Percentiles rank a stretch among this genome's conserved stretches.
Conservation (phyloP, 2,113 vertebrate genomes). For the Theristicus caerulescens region DNA sequence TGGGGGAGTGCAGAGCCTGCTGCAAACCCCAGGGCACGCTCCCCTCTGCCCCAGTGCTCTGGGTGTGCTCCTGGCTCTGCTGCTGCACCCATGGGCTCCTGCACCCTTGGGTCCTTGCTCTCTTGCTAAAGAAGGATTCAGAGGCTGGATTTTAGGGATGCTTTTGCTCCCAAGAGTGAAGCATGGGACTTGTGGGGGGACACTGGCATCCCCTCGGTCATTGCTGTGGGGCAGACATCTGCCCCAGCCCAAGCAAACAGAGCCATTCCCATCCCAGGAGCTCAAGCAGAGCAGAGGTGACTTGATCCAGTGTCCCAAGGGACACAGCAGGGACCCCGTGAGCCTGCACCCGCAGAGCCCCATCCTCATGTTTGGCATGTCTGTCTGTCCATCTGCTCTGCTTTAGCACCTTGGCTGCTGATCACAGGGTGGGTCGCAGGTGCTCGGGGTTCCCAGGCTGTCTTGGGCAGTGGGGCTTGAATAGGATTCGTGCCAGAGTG, state of each 20-base stretch:
- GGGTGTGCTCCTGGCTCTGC: background rate
- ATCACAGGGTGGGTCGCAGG: background rate
- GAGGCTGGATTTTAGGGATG: background rate
- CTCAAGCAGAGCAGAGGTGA: background rate
- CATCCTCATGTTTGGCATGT: background rate
- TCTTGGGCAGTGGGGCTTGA: too few relatives aligned
- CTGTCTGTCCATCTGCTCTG: background rate
- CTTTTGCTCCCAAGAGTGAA: background rate
- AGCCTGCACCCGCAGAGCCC: background rate
- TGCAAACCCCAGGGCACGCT: background rate
- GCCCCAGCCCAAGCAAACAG: background rate
- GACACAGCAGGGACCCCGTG: rapidly evolving
- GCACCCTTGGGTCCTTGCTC: background rate
- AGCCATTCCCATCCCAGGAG: background rate
- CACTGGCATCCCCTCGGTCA: rapidly evolving
- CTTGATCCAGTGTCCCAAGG: background rate
- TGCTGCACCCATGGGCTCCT: background rate
- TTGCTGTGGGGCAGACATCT: background rate
- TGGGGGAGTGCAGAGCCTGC: background rate
- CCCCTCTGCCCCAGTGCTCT: background rate
- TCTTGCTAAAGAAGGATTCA: background rate
- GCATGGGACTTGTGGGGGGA: rapidly evolving
- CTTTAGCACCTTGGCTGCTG: background rate
- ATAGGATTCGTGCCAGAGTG: background rate
- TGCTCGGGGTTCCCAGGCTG: background rate